Evolutionary conservation across 2,888 invertebrate genomes (phyloP).

Genomic region (Monochamus alternatus): DNA sequence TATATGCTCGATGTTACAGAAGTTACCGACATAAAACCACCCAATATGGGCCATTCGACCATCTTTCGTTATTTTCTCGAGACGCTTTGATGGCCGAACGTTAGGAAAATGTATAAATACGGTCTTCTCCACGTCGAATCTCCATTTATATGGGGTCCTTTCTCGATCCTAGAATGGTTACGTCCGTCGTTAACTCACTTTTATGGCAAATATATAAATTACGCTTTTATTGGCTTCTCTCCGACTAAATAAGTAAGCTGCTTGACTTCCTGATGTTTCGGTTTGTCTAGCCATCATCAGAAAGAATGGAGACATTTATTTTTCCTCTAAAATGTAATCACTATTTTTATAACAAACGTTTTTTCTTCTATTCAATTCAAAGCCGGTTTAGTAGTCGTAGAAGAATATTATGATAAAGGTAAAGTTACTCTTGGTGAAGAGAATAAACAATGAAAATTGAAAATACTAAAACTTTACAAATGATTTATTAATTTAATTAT

Average conservation of each 20-base stretch:
- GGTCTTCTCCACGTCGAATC: slow-evolving; percentile 21
- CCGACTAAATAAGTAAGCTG: background rate
- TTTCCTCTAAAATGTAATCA: too few species aligned
- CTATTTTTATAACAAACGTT: too few species aligned
- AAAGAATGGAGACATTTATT: too few species aligned
- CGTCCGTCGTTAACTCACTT: slow-evolving; percentile 7
- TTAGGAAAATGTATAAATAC: slow-evolving; percentile 34
- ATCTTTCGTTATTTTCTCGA: slow-evolving; percentile 46
- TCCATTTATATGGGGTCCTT: slow-evolving; percentile 12
- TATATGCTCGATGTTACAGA: slow-evolving; percentile 49
- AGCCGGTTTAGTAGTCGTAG: too few species aligned
- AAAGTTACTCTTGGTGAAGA: too few species aligned
- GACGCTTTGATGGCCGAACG: slow-evolving; percentile 32
- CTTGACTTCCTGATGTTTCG: background rate
- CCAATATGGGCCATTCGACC: slow-evolving; percentile 49
- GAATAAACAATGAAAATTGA: too few species aligned
- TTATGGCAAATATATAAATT: slow-evolving; percentile 10
- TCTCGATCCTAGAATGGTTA: background rate
- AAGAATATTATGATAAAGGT: too few species aligned
- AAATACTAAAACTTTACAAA: too few species aligned
- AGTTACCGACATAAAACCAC: slow-evolving; percentile 57
- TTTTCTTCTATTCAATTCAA: too few species aligned
- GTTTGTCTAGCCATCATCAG: too few species aligned
- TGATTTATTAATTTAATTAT: too few species aligned
- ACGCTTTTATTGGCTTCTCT: slow-evolving; percentile 11